phyloP scores from a whole-genome alignment of 2,797 vertebrate genomes.

The Adrianichthys oophorus region DNA sequence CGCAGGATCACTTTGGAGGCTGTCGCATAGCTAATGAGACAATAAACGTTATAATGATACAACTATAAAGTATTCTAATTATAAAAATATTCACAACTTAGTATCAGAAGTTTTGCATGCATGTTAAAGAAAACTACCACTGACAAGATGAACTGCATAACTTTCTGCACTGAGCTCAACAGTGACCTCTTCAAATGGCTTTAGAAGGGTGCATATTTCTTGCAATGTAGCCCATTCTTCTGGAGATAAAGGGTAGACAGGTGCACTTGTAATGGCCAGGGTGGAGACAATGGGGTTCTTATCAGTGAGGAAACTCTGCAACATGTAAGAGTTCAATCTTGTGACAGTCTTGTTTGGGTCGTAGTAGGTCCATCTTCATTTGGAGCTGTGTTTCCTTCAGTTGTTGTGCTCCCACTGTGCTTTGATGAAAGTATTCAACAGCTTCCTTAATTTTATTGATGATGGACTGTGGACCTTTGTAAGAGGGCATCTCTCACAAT shows the following conservation, averaged over 20 bases:
- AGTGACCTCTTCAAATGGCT: slow-evolving; percentile 1
- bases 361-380: neutral
- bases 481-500: neutral
- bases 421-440: neutral
- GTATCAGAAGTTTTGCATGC: neutral
- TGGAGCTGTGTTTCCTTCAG: neutral
- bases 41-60: neutral
- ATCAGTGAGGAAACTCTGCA: neutral
- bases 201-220: neutral
- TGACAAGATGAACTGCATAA: neutral
- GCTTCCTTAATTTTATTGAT: neutral
- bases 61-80: neutral
- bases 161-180: slow-evolving; percentile 1
- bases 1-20: neutral
- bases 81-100: neutral
- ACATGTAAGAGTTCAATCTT: neutral
- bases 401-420: neutral
- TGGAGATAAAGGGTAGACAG: neutral
- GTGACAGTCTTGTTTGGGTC: neutral
- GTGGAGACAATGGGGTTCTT: neutral
- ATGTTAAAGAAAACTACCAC: neutral
- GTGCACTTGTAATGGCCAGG: neutral
- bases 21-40: neutral
- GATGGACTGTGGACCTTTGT: neutral
- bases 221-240: neutral